Conservation (phyloP, 2,797 vertebrate species). For the Podargus strigoides region DNA sequence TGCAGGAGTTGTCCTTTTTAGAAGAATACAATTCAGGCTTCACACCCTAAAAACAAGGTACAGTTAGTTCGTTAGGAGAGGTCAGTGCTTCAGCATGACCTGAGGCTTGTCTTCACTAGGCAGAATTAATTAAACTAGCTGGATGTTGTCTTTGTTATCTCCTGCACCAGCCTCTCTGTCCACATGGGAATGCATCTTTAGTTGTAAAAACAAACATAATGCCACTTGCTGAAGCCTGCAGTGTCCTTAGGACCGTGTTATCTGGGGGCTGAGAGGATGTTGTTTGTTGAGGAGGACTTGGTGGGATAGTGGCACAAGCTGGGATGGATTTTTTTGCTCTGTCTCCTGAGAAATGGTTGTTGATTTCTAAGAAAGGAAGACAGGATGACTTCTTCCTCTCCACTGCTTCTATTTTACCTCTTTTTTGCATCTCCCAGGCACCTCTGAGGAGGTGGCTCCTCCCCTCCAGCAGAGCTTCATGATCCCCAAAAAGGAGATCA, state of each 20-base stretch:
- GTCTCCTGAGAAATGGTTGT: neutral
- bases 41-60: neutral
- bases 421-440: conserved; percentile 65
- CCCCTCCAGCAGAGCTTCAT: conserved; percentile 76
- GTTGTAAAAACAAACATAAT: neutral
- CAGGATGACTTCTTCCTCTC: neutral
- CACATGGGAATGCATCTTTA: neutral
- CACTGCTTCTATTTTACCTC: neutral
- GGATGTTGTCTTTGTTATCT: neutral
- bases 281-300: neutral
- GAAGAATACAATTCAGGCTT: neutral
- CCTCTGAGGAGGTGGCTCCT: conserved; percentile 78
- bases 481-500: conserved; percentile 93
- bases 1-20: neutral
- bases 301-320: neutral
- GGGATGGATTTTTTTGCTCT: neutral
- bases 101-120: neutral
- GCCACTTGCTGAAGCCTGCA: neutral
- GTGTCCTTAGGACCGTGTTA: neutral
- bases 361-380: neutral
- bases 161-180: neutral
- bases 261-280: rapidly evolving
- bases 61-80: neutral
- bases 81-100: neutral
- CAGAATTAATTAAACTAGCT: neutral